Evolutionary conservation across 1,140 invertebrate genomes (phyloP).

Genomic region (Nomia melanderi): DNA sequence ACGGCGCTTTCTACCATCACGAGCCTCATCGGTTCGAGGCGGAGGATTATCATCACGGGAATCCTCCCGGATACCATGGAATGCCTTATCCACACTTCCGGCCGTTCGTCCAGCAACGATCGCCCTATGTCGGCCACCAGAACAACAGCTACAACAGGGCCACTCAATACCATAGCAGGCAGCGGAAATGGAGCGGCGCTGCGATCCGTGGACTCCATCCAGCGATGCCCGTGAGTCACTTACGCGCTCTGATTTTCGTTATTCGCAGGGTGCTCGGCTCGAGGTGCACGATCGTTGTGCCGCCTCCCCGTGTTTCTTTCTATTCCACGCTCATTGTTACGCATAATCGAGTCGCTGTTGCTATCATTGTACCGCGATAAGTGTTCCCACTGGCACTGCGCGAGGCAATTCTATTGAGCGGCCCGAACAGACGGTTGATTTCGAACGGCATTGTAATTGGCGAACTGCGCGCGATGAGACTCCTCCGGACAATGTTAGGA

Average conservation of each 20-base stretch:
- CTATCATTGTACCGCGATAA: neutral
- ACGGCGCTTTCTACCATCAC: constrained; percentile 48
- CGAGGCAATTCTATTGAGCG: no score
- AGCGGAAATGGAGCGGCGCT: constrained; percentile 71
- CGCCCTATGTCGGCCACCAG: constrained; percentile 56
- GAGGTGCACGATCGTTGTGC: no score
- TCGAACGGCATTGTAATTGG: no score
- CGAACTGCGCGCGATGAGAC: neutral
- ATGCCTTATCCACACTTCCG: constrained; percentile 47
- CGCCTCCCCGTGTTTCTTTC: no score
- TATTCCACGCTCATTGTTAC: no score
- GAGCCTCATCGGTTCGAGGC: constrained; percentile 52
- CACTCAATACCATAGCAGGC: constrained; percentile 61
- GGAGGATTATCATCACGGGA: constrained; percentile 52
- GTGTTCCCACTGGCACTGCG: neutral
- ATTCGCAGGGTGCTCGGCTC: no score
- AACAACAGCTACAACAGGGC: constrained; percentile 52
- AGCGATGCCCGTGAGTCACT: constrained; percentile 69
- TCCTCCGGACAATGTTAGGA: neutral
- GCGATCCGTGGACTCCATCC: constrained; percentile 68
- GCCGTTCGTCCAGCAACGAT: constrained; percentile 50
- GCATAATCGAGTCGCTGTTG: neutral
- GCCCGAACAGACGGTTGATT: no score
- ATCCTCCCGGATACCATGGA: constrained; percentile 23
- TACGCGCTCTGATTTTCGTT: neutral